These are phyloP conservation scores for Steinernema hermaphroditum DNA, from an alignment of 2,888 invertebrate genomes.

Conservation along the genomic window DNA sequence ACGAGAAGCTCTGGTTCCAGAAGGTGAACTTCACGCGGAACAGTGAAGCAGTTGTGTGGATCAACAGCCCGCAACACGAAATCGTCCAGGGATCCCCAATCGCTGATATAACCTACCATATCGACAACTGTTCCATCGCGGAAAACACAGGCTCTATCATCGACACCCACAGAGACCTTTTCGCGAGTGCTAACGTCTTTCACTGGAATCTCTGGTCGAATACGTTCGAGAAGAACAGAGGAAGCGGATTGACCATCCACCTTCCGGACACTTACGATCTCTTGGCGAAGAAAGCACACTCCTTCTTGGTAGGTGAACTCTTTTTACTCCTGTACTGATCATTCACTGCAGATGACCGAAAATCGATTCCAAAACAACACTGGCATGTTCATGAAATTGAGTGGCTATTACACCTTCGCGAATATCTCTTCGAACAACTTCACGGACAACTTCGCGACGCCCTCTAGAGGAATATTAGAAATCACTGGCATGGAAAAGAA, in stretches of 20 bases:
- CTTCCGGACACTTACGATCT: slow-evolving; percentile 73
- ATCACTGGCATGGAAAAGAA: slow-evolving; percentile 90
- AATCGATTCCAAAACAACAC: slow-evolving; percentile 78
- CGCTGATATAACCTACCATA: slow-evolving; percentile 81
- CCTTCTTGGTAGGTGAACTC: slow-evolving; percentile 46
- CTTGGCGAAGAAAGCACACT: slow-evolving; percentile 51
- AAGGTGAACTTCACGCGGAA: slow-evolving; percentile 65
- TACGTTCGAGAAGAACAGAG: slow-evolving; percentile 79
- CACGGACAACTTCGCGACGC: slow-evolving; percentile 79
- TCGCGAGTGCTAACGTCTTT: slow-evolving; percentile 93
- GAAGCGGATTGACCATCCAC: slow-evolving; percentile 83
- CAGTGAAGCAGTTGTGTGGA: slow-evolving; percentile 64
- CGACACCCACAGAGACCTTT: slow-evolving; percentile 75
- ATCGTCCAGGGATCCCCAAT: slow-evolving; percentile 71
- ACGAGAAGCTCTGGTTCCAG: slow-evolving; percentile 65
- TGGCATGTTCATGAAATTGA: slow-evolving; percentile 81
- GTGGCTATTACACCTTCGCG: slow-evolving; percentile 87
- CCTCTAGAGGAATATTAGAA: slow-evolving; percentile 45
- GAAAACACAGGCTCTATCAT: slow-evolving; percentile 84
- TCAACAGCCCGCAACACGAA: slow-evolving; percentile 63
- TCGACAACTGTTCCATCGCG: slow-evolving; percentile 81
- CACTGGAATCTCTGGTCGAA: slow-evolving; percentile 76
- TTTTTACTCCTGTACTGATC: background rate
- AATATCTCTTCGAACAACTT: slow-evolving; percentile 85
- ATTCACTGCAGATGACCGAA: slow-evolving; percentile 59